These are phyloP conservation scores for Julus scandinavius DNA, from an alignment of 2,888 invertebrate species.

Conservation along the genomic window DNA sequence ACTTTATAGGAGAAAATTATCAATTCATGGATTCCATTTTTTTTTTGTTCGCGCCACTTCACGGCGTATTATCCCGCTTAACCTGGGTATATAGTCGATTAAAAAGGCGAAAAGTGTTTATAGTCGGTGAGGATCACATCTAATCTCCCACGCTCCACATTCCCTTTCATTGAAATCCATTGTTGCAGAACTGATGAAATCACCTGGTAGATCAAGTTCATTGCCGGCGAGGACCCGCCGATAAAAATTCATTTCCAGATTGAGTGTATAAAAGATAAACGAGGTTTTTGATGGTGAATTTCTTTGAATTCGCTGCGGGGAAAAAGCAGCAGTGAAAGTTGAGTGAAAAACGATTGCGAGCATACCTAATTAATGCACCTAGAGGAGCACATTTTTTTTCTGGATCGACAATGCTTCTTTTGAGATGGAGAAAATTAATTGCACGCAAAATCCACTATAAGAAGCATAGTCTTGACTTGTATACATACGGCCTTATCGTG, in stretches of 20 bases:
- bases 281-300: neutral
- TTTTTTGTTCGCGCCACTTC: constrained; percentile 20
- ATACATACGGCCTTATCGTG: neutral
- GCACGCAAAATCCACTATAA: constrained; percentile 7
- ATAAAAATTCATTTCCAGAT: neutral
- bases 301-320: neutral
- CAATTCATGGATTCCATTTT: neutral
- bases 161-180: constrained; percentile 1
- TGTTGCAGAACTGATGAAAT: constrained; percentile 33
- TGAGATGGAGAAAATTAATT: neutral
- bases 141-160: constrained; percentile 27
- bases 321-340: constrained; percentile 21
- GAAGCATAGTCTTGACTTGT: neutral
- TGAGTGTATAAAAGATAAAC: neutral
- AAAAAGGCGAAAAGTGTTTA: constrained; percentile 33
- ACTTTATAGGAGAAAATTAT: constrained; percentile 3
- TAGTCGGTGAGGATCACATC: neutral
- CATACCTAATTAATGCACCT: constrained; percentile 19
- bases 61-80: neutral
- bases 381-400: neutral
- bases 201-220: constrained; percentile 33
- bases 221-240: neutral
- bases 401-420: neutral
- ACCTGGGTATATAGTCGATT: constrained; percentile 15
- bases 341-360: neutral